Percentiles rank a stretch among this genome's conserved stretches.
Conservation (phyloP, 2,888 invertebrate species). For the Candidula unifasciata region DNA sequence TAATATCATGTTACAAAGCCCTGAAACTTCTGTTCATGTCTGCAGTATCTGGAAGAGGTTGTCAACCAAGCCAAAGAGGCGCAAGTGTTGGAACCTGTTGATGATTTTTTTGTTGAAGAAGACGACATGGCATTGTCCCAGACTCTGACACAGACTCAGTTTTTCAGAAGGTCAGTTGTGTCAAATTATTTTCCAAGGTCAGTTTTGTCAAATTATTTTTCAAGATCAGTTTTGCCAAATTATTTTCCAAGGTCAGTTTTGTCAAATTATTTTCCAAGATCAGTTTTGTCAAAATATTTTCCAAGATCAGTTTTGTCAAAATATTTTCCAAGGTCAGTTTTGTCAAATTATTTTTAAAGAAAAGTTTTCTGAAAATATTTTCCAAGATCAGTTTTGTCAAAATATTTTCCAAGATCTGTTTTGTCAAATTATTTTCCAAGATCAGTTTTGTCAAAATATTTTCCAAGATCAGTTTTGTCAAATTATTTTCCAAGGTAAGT, state of each 20-base stretch:
- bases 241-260: neutral
- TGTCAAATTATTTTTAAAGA: no score
- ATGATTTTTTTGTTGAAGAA: slow-evolving; percentile 65
- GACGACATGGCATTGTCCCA: slow-evolving; percentile 24
- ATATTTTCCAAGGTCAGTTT: neutral
- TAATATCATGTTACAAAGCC: no score
- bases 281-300: no score
- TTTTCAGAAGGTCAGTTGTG: slow-evolving; percentile 42
- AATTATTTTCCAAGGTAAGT: neutral
- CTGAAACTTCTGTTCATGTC: neutral
- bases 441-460: no score
- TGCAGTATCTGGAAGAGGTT: slow-evolving; percentile 68
- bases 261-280: no score
- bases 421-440: no score
- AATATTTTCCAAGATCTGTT: neutral
- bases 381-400: neutral
- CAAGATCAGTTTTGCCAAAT: no score
- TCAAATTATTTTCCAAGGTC: neutral
- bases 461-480: neutral
- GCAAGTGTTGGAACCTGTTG: slow-evolving; percentile 62
- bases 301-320: neutral
- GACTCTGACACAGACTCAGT: slow-evolving; percentile 46
- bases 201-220: neutral
- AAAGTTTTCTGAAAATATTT: no score
- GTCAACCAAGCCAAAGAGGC: slow-evolving; percentile 67